Evolutionary conservation across 2,888 invertebrate species (phyloP).

Genomic region (Xylota sylvarum): DNA sequence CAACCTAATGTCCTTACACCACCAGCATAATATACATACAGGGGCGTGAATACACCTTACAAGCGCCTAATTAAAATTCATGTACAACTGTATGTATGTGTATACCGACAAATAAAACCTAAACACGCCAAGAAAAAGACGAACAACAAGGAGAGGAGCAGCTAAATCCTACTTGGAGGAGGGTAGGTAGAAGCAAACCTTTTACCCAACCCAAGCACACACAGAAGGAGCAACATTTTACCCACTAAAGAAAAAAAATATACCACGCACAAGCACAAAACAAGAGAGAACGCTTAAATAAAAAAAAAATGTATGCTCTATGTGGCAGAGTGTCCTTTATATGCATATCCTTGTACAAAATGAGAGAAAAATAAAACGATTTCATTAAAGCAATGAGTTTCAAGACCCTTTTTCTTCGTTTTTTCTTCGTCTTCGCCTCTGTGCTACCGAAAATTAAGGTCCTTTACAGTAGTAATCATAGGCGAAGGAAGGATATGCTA

Average conservation of each 20-base stretch:
- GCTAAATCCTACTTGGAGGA: slow-evolving; percentile 20
- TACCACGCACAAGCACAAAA: slow-evolving; percentile 48
- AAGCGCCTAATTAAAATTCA: slow-evolving; percentile 60
- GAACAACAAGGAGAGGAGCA: not conserved
- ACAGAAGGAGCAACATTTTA: slow-evolving; percentile 23
- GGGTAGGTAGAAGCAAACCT: not conserved
- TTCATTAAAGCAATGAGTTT: slow-evolving; percentile 58
- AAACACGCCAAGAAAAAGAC: not conserved
- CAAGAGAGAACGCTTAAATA: slow-evolving; percentile 33
- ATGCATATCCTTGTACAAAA: slow-evolving; percentile 33
- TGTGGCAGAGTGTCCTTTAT: slow-evolving; percentile 53
- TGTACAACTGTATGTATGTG: too few species aligned
- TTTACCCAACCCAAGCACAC: not conserved
- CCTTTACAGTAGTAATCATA: too few species aligned
- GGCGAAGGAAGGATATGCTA: slow-evolving; percentile 20
- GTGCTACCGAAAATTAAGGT: slow-evolving; percentile 43
- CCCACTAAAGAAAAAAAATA: slow-evolving; percentile 29
- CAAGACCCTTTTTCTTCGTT: slow-evolving; percentile 22
- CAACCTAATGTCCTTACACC: slow-evolving; percentile 8
- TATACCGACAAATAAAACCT: not conserved
- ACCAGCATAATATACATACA: slow-evolving; percentile 1
- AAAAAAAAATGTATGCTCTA: slow-evolving; percentile 33
- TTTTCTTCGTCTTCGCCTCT: slow-evolving; percentile 8
- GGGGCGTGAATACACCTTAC: slow-evolving; percentile 32
- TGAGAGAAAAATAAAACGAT: slow-evolving; percentile 43